Conservation (phyloP, 1,140 invertebrate species). For the Pomacea maculata region DNA sequence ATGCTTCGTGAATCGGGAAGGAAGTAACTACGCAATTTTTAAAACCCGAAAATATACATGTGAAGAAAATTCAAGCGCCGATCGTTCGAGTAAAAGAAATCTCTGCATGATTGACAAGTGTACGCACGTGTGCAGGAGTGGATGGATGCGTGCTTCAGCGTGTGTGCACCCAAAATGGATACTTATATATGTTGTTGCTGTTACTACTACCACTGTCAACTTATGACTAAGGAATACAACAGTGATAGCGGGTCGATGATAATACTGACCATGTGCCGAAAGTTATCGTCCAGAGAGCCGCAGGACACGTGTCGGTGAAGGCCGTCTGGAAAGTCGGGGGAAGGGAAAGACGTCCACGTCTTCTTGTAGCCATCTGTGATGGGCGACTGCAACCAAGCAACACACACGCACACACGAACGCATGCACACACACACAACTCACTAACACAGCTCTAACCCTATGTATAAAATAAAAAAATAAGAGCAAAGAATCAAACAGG, state of each 20-base stretch:
- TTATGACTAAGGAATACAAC: too few species aligned
- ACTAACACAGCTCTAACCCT: not conserved
- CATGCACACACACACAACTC: not conserved
- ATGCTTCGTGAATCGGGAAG: too few species aligned
- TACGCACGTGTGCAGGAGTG: not conserved
- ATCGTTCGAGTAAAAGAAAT: too few species aligned
- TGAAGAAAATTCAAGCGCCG: too few species aligned
- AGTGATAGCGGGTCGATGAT: too few species aligned
- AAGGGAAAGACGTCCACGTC: slow-evolving; percentile 37
- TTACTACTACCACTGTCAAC: too few species aligned
- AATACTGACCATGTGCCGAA: slow-evolving; percentile 12
- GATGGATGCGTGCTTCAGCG: not conserved
- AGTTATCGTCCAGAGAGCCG: slow-evolving; percentile 37
- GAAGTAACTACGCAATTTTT: too few species aligned
- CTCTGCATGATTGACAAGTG: not conserved
- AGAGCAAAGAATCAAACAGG: not conserved
- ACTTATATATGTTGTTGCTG: not conserved
- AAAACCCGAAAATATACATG: too few species aligned
- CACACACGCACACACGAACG: slow-evolving; percentile 3
- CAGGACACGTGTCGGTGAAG: slow-evolving; percentile 29
- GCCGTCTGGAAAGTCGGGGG: slow-evolving; percentile 18
- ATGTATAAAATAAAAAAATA: not conserved
- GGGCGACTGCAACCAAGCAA: slow-evolving; percentile 7
- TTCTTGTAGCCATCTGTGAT: slow-evolving; percentile 25
- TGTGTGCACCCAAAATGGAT: not conserved